Percentiles rank a stretch among this genome's conserved stretches.
Conservation (phyloP, 2,888 invertebrate genomes). For the Andrena haemorrhoa region DNA sequence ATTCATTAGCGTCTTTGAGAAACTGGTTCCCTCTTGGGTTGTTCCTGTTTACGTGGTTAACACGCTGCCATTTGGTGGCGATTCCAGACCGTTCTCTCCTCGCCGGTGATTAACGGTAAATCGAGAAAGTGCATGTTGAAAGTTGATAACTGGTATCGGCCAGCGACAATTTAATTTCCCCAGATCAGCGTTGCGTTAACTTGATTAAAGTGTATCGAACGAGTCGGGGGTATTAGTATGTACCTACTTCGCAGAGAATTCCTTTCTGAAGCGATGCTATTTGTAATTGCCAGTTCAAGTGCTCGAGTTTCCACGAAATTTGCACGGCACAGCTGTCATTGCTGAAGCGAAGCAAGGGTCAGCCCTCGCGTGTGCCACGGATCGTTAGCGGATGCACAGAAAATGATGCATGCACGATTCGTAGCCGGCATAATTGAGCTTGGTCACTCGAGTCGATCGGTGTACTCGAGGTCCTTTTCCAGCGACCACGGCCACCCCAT, state of each 20-base stretch:
- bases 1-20: slow-evolving; percentile 36
- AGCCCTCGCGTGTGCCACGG: slow-evolving; percentile 36
- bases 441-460: slow-evolving; percentile 77
- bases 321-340: background rate
- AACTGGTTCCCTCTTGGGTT: slow-evolving; percentile 49
- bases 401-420: slow-evolving; percentile 71
- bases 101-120: slow-evolving; percentile 47
- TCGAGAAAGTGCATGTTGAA: slow-evolving; percentile 24
- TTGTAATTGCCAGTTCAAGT: too few relatives aligned
- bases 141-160: slow-evolving; percentile 17
- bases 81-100: slow-evolving; percentile 28
- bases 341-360: background rate
- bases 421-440: slow-evolving; percentile 79
- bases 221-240: background rate
- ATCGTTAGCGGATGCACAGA: slow-evolving; percentile 65
- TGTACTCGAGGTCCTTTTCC: slow-evolving; percentile 54
- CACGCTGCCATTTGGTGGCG: slow-evolving; percentile 33
- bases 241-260: background rate
- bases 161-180: background rate
- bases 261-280: background rate
- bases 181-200: background rate
- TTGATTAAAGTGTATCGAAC: background rate
- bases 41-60: slow-evolving; percentile 28
- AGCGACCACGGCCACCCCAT: slow-evolving; percentile 63
- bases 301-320: background rate